Base-by-base conservation (phyloP, 2,113 vertebrate genomes). In the Passer domesticus region DNA sequence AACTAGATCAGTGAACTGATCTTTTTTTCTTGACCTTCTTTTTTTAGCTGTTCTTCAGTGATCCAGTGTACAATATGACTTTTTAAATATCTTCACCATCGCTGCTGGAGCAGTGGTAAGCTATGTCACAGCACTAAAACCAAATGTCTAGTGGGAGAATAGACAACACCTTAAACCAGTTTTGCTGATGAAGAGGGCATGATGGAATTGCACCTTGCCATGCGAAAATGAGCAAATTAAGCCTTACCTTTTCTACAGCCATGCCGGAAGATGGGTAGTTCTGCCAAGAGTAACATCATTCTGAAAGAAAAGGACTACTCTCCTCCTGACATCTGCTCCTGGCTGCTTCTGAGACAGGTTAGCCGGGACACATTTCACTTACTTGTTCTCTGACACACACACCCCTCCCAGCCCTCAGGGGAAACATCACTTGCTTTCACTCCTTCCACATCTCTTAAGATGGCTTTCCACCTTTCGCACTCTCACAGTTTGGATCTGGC, bases 1-100 rank as follows among this genome's bases (percentile, higher is more conserved):
- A 97, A 95, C 96, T 92, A 97, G 94, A 96, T 95, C 86, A 92
- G 89, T 56, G 79, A 96, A 92, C 90, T 93, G 44, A 77, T 74
- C 35, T 90, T 94, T 89, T 67, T 89, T 86, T 59, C 69, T 63
- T 81, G 75, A 92, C 91, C 89, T 94, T 77, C 79, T 90, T 93
- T 94, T 92, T 83, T 60, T 23, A 81, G 41, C 68, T 87, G 35
- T 80, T 31, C 55, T 74, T 90, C 47, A 78, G 52, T 21, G 64
- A 92, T 87, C 47, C n/a, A 90, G 47, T 60, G 79, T 86, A 78
- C 60, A 64, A 13, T 20, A 67, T 5, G 15, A 68, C 44, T 83
- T 90, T 75, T 81, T 79, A 86, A 92, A 83, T 27, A 63, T 33
- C 50, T 59, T 79, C 63, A 62, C 37, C 27, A 74, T 78, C 39